These are phyloP conservation scores for Echeneis naucrates DNA, from an alignment of 2,797 vertebrate genomes.

Conservation along the genomic window DNA sequence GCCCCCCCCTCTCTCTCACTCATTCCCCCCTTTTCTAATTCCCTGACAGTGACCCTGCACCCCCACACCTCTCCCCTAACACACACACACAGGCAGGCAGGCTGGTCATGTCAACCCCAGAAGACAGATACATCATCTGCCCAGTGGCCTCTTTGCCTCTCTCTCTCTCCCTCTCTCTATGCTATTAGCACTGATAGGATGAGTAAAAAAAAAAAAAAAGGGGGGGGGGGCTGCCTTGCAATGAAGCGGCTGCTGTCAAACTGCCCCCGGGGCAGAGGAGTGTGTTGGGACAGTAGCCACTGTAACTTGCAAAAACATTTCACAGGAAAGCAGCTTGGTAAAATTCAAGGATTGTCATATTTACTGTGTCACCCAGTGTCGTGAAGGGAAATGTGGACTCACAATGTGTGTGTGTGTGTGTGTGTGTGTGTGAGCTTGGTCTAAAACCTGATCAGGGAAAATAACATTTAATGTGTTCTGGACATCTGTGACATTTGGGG, in stretches of 20 bases:
- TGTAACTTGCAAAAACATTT: conserved; percentile 14
- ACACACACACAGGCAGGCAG: conserved; percentile 41
- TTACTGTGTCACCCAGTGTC: neutral
- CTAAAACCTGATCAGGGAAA: neutral
- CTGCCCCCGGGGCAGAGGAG: conserved; percentile 33
- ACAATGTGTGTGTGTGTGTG: neutral
- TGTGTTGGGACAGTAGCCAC: conserved; percentile 29
- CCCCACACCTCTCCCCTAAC: conserved; percentile 6
- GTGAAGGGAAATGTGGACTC: too few relatives aligned
- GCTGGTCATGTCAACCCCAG: conserved; percentile 52
- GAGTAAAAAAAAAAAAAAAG: conserved; percentile 45
- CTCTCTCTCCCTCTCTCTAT: conserved; percentile 14
- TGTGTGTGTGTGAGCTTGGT: neutral
- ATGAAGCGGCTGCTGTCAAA: conserved; percentile 33
- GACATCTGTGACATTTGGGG: conserved; percentile 41
- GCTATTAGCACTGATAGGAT: conserved; percentile 61
- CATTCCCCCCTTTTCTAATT: conserved; percentile 70
- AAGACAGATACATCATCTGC: conserved; percentile 80
- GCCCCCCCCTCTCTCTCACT: conserved; percentile 7
- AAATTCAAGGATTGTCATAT: neutral
- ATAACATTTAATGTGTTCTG: neutral
- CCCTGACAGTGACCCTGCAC: conserved; percentile 76
- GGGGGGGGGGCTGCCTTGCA: conserved; percentile 3
- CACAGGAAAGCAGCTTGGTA: neutral
- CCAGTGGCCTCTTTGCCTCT: conserved; percentile 43